Evolutionary conservation across 2,888 invertebrate species (phyloP).

Genomic region (Protonemura montana): DNA sequence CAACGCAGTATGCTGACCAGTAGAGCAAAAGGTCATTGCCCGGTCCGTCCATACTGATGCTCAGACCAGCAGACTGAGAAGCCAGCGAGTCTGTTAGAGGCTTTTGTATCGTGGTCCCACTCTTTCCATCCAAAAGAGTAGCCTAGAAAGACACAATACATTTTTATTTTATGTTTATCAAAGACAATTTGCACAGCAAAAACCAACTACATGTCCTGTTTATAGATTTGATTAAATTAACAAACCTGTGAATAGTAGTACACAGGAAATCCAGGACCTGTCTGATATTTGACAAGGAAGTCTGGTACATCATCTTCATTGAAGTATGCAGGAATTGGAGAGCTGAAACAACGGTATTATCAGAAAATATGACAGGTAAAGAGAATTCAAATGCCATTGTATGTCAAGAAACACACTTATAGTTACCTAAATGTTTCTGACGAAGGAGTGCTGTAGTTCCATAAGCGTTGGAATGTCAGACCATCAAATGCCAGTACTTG

Average conservation of each 20-base stretch:
- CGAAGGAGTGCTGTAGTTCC: constrained; percentile 73
- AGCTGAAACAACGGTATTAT: constrained; percentile 58
- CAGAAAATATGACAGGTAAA: background rate
- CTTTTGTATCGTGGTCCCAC: constrained; percentile 65
- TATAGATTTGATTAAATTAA: background rate
- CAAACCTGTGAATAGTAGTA: constrained; percentile 75
- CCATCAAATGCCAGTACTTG: constrained; percentile 78
- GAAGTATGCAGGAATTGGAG: constrained; percentile 80
- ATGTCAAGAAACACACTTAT: constrained; percentile 18
- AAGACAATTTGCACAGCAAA: background rate
- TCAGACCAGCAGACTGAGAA: constrained; percentile 67
- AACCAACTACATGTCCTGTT: background rate
- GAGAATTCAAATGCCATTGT: background rate
- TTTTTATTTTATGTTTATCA: background rate
- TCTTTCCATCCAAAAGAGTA: constrained; percentile 64
- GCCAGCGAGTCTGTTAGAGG: constrained; percentile 68
- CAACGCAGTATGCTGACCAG: constrained; percentile 76
- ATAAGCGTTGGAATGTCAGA: constrained; percentile 69
- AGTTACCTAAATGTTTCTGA: constrained; percentile 70
- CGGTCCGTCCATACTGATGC: constrained; percentile 65
- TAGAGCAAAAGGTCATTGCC: constrained; percentile 81
- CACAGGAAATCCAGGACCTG: constrained; percentile 75
- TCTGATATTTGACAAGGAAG: constrained; percentile 75
- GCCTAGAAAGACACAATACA: constrained; percentile 49
- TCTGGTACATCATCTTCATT: constrained; percentile 80